phyloP scores from a whole-genome alignment of 2,888 invertebrate genomes.

The Eristalis pertinax region DNA sequence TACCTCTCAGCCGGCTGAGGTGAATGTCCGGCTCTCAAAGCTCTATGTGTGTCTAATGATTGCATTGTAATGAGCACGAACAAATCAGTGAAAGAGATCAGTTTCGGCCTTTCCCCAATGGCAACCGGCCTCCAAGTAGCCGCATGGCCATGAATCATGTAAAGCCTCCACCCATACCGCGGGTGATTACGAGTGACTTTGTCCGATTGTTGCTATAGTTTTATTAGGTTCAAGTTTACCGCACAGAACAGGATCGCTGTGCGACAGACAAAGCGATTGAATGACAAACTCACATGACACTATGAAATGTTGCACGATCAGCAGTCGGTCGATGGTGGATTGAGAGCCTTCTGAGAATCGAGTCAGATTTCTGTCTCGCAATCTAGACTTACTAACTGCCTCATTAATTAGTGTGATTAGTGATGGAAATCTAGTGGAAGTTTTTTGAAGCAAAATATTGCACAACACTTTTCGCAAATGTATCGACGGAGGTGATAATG shows the following conservation, averaged over 20 bases:
- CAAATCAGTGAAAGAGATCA: slow-evolving; percentile 15
- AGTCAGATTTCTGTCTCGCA: not conserved
- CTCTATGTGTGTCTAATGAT: slow-evolving; percentile 18
- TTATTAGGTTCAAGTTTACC: not conserved
- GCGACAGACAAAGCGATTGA: not conserved
- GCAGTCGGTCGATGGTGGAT: no score
- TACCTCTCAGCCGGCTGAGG: not conserved
- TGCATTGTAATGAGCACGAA: not conserved
- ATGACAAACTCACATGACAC: not conserved
- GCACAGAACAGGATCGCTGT: not conserved
- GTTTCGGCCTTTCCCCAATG: slow-evolving; percentile 11
- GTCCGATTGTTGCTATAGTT: not conserved
- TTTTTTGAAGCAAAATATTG: not conserved
- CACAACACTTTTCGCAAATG: not conserved
- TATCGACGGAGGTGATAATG: not conserved
- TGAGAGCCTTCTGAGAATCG: not conserved
- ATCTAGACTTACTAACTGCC: not conserved
- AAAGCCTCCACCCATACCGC: not conserved
- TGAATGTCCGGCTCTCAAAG: slow-evolving; percentile 13
- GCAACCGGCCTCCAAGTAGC: not conserved
- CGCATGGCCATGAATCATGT: slow-evolving; percentile 19
- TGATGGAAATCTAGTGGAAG: not conserved
- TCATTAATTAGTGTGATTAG: not conserved
- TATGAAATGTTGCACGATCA: not conserved
- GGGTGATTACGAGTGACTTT: not conserved